Base-by-base conservation (phyloP, 2,888 invertebrate genomes). In the Hypselothyrea guttata region DNA sequence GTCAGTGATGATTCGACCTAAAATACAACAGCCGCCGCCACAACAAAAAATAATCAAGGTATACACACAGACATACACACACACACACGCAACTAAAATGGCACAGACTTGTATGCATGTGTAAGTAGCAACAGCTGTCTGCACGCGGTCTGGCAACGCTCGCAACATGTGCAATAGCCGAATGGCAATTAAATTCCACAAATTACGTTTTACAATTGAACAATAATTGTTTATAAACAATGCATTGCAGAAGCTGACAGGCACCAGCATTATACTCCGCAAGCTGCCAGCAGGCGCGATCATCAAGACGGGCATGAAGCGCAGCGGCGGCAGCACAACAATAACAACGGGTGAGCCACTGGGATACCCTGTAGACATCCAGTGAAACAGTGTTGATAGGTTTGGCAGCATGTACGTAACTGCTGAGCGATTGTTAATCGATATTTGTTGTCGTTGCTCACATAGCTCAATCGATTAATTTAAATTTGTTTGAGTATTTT, bases 281-380 rank as follows among this genome's bases (percentile, higher is more conserved):
- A 76, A 81, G 55, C 71, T 87, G 46, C 75, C 86, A 33, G 71
- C 82, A 31, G 61, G 49, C 1, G 67, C 57, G 15, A 47, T 71
- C 4, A 73, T 86, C 8, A 82, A 72, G 28, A 72, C 83, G 11
- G 66, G 61, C 30, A 89, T 88, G 89, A 88, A 88, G 61, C 81
- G 89, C 18, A 52, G 62, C 22, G 61, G 70, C 46, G 66, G 44
- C 47, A 47, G 54, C n/a, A 49, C 74, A 28, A 44, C 81, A 45
- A 40, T 53, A 60, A 54, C 66, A 49, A 54, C 55, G 48, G 58
- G 71, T 64, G 7, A 28, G 22, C n/a, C n/a, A n/a, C n/a, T n/a
- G n/a, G n/a, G n/a, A n/a, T n/a, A n/a, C n/a, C n/a, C n/a, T n/a
- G n/a, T n/a, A n/a, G n/a, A n/a, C n/a, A n/a, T n/a, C n/a, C n/a